Evolutionary conservation across 2,888 invertebrate species (phyloP), one percentile per base, ranked within the genome.

Genomic region (Metalampra italica): DNA sequence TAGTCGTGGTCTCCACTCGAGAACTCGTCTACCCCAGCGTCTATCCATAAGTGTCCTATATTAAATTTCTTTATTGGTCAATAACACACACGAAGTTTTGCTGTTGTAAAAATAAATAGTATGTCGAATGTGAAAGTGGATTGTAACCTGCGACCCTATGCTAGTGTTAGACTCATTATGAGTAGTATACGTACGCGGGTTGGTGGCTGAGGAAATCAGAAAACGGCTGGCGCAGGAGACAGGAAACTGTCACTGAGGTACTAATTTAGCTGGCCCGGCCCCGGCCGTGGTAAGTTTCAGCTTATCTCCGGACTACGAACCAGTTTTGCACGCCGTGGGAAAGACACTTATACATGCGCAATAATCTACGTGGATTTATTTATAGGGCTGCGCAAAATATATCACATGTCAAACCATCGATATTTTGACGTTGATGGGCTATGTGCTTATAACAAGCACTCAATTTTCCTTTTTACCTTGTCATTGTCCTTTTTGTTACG

Each of bases 271-370:
- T 54, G 68, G 75, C 73, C 79, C 72, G 68, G 75, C 73, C 79
- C 71, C 77, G n/a, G n/a, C n/a, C n/a, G 78, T 77, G 74, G 78
- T 79, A 73, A 79, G 79, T 78, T 82, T 80, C 81, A 82, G 82
- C 81, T 84, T 86, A 86, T 82, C 86, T 78, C 71, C 66, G 70
- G 59, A 62, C 67, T 56, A 59, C 69, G 70, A 80, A 87, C 88
- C 85, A 78, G 88, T 88, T 87, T 82, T 64, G 85, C 87, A 81
- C 72, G 70, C 75, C 88, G 88, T 88, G 88, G 88, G 88, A 88
- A 88, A 75, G 69, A 75, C 75, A 66, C 75, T 66, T 79, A 75
- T 74, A 79, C 81, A 78, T 66, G 74, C 78, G 76, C 82, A 79
- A 78, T 79, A 74, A 82, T 80, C 78, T 71, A 80, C 77, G 70